Evolutionary conservation across 1,140 invertebrate species (phyloP).

Genomic region (Callitettix versicolor): DNA sequence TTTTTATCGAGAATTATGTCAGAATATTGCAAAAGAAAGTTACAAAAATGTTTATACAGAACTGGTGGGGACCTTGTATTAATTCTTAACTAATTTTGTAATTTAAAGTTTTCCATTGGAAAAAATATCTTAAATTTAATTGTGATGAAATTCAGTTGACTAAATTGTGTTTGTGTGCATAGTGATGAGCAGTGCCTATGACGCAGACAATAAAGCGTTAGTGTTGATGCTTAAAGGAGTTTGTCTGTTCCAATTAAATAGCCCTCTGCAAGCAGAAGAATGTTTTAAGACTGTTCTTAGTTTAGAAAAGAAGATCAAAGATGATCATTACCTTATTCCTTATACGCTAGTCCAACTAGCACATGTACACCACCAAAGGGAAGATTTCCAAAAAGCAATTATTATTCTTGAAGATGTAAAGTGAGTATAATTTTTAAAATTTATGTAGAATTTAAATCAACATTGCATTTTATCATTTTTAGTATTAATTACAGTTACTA

Average conservation of each 20-base stretch:
- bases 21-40: too few relatives aligned
- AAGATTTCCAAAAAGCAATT: slow-evolving; percentile 54
- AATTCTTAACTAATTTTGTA: too few relatives aligned
- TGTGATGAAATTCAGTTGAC: too few relatives aligned
- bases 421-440: slow-evolving; percentile 19
- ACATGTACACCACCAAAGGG: slow-evolving; percentile 57
- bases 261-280: slow-evolving; percentile 60
- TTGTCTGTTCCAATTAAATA: slow-evolving; percentile 63
- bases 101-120: too few relatives aligned
- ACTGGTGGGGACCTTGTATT: too few relatives aligned
- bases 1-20: too few relatives aligned
- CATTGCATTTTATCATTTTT: too few relatives aligned
- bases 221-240: slow-evolving; percentile 71
- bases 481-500: too few relatives aligned
- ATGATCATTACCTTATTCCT: slow-evolving; percentile 77
- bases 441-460: too few relatives aligned
- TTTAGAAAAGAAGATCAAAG: slow-evolving; percentile 66
- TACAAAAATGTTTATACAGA: too few relatives aligned
- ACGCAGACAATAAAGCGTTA: slow-evolving; percentile 68
- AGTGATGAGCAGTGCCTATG: slow-evolving; percentile 42
- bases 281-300: slow-evolving; percentile 56
- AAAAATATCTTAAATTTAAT: too few relatives aligned
- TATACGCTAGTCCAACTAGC: slow-evolving; percentile 81
- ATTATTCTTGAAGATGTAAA: slow-evolving; percentile 71
- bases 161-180: slow-evolving; percentile 8